A percentile compares a stretch with the other conserved stretches of the same genome.
phyloP scores from a whole-genome alignment of 2,113 vertebrate species.

The Poeciliopsis retropinna region DNA sequence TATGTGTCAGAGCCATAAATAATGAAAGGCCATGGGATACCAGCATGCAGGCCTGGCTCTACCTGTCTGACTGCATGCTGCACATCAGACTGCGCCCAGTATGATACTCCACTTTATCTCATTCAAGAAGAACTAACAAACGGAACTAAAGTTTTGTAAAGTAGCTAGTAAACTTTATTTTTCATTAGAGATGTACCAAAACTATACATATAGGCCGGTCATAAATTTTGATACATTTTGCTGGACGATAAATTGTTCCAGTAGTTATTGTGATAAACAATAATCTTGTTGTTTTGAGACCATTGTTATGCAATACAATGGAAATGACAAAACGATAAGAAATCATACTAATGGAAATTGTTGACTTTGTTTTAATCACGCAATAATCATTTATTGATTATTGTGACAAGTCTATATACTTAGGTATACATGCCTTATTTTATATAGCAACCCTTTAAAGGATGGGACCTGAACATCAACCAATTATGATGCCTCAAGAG shows the following conservation, averaged over 20 bases:
- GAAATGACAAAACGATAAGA: too few species aligned
- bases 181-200: neutral
- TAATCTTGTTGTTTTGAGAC: too few species aligned
- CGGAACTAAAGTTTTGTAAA: neutral
- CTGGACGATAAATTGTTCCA: too few species aligned
- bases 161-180: neutral
- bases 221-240: too few species aligned
- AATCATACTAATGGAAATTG: too few species aligned
- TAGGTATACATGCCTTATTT: too few species aligned
- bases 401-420: too few species aligned
- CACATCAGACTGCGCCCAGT: slow-evolving; percentile 27
- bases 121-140: neutral
- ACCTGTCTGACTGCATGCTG: slow-evolving; percentile 16
- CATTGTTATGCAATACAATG: too few species aligned
- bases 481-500: slow-evolving; percentile 6
- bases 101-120: slow-evolving; percentile 7
- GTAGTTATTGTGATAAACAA: too few species aligned
- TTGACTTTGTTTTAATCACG: too few species aligned
- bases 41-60: slow-evolving; percentile 8
- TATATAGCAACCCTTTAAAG: neutral
- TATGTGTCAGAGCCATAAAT: slow-evolving; percentile 70
- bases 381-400: too few species aligned
- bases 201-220: neutral
- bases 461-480: neutral
- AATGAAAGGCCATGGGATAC: slow-evolving; percentile 68